Evolutionary conservation across 2,113 vertebrate genomes (phyloP).

Genomic region (Gambusia holbrooki): DNA sequence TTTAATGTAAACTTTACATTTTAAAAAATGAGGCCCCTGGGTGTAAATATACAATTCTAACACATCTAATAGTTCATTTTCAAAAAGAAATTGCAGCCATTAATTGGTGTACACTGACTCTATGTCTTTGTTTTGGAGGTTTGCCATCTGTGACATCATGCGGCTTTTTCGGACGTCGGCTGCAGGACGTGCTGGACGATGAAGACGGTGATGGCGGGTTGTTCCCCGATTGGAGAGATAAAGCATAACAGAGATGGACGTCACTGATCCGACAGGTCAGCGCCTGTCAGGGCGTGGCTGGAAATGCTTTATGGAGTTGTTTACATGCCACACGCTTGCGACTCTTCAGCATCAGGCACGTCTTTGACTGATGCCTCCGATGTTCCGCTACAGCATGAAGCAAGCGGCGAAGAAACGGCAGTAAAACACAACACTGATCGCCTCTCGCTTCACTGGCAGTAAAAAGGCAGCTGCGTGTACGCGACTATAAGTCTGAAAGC

Average conservation of each 20-base stretch:
- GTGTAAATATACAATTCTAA: constrained; percentile 13
- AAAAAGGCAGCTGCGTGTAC: not conserved
- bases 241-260: constrained; percentile 53
- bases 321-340: constrained; percentile 31
- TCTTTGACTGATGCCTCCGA: constrained; percentile 20
- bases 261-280: constrained; percentile 29
- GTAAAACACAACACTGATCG: not conserved
- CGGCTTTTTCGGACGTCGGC: constrained; percentile 23
- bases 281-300: constrained; percentile 18
- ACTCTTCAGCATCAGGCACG: constrained; percentile 1
- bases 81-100: no score
- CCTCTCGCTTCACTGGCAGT: constrained; percentile 10
- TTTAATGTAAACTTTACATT: constrained; percentile 35
- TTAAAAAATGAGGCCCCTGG: constrained; percentile 3
- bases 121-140: not conserved
- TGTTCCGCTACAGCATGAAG: constrained; percentile 1
- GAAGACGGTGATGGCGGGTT: constrained; percentile 5
- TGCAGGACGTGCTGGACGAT: constrained; percentile 17
- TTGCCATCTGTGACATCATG: constrained; percentile 24
- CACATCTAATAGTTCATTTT: not conserved
- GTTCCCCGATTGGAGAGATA: constrained; percentile 27
- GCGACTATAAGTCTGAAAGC: not conserved
- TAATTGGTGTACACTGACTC: not conserved
- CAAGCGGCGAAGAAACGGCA: not conserved
- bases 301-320: constrained; percentile 31